phyloP scores from a whole-genome alignment of 1,140 invertebrate genomes.

The Drosophila pallidifrons region DNA sequence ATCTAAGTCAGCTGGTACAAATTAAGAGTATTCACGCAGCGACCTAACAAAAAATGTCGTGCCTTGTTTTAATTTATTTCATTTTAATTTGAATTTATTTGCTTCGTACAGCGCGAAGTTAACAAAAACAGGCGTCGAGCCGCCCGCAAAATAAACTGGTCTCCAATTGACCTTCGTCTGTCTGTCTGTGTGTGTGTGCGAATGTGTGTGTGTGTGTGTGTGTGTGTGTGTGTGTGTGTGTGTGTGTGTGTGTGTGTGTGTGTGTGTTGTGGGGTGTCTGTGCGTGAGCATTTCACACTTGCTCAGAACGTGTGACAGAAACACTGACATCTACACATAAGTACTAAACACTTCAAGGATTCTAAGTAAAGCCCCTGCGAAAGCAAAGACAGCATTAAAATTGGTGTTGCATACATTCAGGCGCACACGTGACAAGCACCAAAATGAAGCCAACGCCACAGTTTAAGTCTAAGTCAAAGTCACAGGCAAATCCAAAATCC shows the following conservation, averaged over 20 bases:
- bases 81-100: slow-evolving; percentile 78
- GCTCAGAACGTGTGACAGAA: slow-evolving; percentile 5
- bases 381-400: slow-evolving; percentile 52
- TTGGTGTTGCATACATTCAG: slow-evolving; percentile 58
- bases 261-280: slow-evolving; percentile 1
- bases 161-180: slow-evolving; percentile 42
- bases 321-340: slow-evolving; percentile 1
- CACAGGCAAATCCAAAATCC: neutral
- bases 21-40: slow-evolving; percentile 2
- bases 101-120: slow-evolving; percentile 4
- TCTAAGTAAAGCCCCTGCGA: neutral
- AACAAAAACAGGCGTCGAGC: slow-evolving; percentile 1
- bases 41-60: neutral
- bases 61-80: slow-evolving; percentile 73
- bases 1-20: neutral
- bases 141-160: slow-evolving; percentile 33
- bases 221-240: slow-evolving; percentile 3
- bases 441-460: slow-evolving; percentile 18
- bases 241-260: neutral
- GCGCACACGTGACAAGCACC: slow-evolving; percentile 61
- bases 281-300: slow-evolving; percentile 10
- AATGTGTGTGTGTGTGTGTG: neutral
- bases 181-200: neutral
- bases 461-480: too few relatives aligned
- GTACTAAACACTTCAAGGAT: slow-evolving; percentile 25